Conservation (phyloP, 2,797 vertebrate genomes). For the Pachyuromys duprasi region DNA sequence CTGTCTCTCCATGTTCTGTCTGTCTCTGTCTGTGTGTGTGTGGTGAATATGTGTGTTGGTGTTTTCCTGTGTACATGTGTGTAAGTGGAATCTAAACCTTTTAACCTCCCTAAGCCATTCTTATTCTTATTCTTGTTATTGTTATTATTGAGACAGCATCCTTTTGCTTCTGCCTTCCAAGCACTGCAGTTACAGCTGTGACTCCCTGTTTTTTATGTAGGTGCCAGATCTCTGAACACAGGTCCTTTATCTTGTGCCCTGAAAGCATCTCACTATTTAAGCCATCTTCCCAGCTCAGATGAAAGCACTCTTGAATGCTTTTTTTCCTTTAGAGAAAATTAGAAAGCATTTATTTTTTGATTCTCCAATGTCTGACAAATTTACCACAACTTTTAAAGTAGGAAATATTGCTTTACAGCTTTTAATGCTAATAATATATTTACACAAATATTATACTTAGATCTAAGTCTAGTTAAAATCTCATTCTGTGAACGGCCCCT, state of each 20-base stretch:
- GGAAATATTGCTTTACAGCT: conserved; percentile 11
- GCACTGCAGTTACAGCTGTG: neutral
- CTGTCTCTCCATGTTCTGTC: neutral
- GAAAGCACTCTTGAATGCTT: neutral
- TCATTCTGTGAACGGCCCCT: neutral
- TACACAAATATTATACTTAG: conserved; percentile 10
- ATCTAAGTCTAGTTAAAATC: conserved; percentile 7
- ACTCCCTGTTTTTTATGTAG: neutral
- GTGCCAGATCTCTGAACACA: neutral
- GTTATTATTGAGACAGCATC: neutral
- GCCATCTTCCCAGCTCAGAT: neutral
- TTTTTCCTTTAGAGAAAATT: neutral
- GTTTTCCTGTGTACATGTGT: neutral
- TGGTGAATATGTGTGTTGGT: neutral
- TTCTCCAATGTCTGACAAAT: conserved; percentile 23
- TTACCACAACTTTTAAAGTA: conserved; percentile 14
- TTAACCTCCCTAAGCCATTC: neutral
- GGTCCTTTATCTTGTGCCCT: neutral
- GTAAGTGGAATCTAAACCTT: neutral
- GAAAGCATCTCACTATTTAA: neutral
- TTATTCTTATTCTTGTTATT: neutral
- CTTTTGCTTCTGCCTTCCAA: neutral
- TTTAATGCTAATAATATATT: conserved; percentile 19
- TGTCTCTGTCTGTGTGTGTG: neutral
- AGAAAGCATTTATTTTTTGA: conserved; percentile 31